Base-by-base conservation (phyloP, 2,113 vertebrate genomes). In the Oncorhynchus tshawytscha region DNA sequence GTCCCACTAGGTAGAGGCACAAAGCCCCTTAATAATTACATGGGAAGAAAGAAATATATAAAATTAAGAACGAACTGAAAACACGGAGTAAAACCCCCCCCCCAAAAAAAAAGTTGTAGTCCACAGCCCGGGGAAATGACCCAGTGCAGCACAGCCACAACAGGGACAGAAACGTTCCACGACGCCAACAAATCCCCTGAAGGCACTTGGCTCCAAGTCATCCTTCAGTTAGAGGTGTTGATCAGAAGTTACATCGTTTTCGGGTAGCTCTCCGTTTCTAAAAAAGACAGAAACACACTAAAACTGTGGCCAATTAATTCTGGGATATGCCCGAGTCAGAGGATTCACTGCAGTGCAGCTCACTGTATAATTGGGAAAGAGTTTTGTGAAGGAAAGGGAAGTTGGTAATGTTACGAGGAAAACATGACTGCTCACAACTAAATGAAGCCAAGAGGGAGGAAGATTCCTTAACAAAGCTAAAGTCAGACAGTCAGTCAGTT, bases 261-360 rank as follows among this genome's bases (percentile, higher is more conserved):
- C 5, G 29, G 31, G 72, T 73, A 76, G 62, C 64, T 75, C 45
- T 31, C 48, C n/a, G 22, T 16, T 54, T 22, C 5, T 12, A 59
- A 34, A 34, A 31, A 31, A 31, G n/a, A 48, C 51, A 54, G 15
- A 15, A 16, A 54, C 12, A 76, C 34, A 29, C 62, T 75, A 76
- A 67, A 65, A 64, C 66, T 6, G 60, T 73, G 45, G 71, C 51
- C 82, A 78, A 82, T 82, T 82, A 70, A 69, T 62, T 70, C 5
- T 39, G 25, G 73, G 48, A 13, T 27, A 12, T 15, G 51, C 67
- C 60, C 39, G 67, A 64, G 39, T 45, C 39, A 64, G 48, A 71
- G 18, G 54, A 20, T 25, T 62, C 29, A 76, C 29, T 22, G 67
- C 57, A 70, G 57, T 73, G 78, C 77, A 67, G 59, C 45, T 65